A percentile compares a stretch with the other conserved stretches of the same genome.
Evolutionary conservation across 2,888 invertebrate genomes (phyloP).

Genomic region (Eustalomyia histrio): DNA sequence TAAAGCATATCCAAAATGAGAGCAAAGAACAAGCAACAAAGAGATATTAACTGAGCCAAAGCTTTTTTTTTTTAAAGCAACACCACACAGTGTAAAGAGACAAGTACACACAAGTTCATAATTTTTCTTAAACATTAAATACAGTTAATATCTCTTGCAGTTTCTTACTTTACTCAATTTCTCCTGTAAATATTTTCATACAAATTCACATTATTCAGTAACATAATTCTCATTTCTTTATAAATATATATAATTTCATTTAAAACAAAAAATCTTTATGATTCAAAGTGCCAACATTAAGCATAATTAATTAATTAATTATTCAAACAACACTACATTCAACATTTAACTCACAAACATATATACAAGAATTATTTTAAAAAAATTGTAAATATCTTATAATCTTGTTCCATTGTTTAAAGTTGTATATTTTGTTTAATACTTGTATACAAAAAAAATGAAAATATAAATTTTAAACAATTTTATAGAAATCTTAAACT

Average conservation of each 20-base stretch:
- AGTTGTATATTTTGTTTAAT: no score
- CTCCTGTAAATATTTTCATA: slow-evolving; percentile 27
- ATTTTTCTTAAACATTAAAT: no score
- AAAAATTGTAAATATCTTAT: slow-evolving; percentile 50
- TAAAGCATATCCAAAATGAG: neutral
- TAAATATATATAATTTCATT: neutral
- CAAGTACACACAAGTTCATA: no score
- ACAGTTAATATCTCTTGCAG: no score
- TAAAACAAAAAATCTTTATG: slow-evolving; percentile 29
- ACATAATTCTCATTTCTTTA: slow-evolving; percentile 11
- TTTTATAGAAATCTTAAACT: no score
- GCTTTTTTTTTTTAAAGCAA: neutral
- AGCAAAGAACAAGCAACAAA: slow-evolving; percentile 12
- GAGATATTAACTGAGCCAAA: slow-evolving; percentile 17
- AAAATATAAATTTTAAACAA: no score
- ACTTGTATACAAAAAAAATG: no score
- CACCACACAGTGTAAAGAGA: neutral
- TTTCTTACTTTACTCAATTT: no score
- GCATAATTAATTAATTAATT: slow-evolving; percentile 40
- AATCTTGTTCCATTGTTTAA: neutral
- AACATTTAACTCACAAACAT: slow-evolving; percentile 27
- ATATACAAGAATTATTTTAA: neutral
- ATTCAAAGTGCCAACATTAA: slow-evolving; percentile 61
- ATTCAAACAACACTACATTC: slow-evolving; percentile 33
- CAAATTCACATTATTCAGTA: slow-evolving; percentile 27